Conservation (phyloP, 2,888 invertebrate genomes). For the Andrena dorsata region DNA sequence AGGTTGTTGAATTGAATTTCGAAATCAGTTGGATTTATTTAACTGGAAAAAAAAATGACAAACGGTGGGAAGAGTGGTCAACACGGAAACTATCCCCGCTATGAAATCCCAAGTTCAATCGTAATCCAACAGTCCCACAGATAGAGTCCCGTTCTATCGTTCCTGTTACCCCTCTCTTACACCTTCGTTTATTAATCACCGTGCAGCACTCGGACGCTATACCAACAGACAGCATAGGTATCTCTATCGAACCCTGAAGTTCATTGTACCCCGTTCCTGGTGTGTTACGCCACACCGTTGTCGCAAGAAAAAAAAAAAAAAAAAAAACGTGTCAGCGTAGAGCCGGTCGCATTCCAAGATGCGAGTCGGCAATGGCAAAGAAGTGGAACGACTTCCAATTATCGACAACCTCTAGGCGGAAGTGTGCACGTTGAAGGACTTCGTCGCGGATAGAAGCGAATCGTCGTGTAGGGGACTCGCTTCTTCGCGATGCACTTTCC, state of each 20-base stretch:
- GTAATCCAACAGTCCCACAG: slow-evolving; percentile 19
- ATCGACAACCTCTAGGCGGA: slow-evolving; percentile 55
- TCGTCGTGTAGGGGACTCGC: slow-evolving; percentile 30
- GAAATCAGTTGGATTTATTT: too few relatives aligned
- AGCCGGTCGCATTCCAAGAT: slow-evolving; percentile 55
- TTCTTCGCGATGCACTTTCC: slow-evolving; percentile 31
- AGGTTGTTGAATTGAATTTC: too few relatives aligned
- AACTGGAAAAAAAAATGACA: too few relatives aligned
- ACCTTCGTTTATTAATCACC: slow-evolving; percentile 3
- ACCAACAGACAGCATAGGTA: slow-evolving; percentile 4
- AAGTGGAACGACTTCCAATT: slow-evolving; percentile 74
- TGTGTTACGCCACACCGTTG: slow-evolving; percentile 27
- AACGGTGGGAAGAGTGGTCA: too few relatives aligned
- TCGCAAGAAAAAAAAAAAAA: slow-evolving; percentile 17
- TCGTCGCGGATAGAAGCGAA: slow-evolving; percentile 36
- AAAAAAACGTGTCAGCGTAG: slow-evolving; percentile 34
- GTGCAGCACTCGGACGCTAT: background rate
- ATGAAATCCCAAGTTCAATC: slow-evolving; percentile 18
- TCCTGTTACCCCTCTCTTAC: background rate
- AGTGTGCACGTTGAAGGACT: slow-evolving; percentile 54
- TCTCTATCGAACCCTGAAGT: slow-evolving; percentile 44
- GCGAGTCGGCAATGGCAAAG: slow-evolving; percentile 69
- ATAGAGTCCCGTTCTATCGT: slow-evolving; percentile 2
- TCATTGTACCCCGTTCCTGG: slow-evolving; percentile 51
- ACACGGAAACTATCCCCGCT: too few relatives aligned